A percentile compares a stretch with the other conserved stretches of the same genome.
Evolutionary conservation across 1,140 invertebrate species (phyloP).

Genomic region (Zaprionus kolodkinae): DNA sequence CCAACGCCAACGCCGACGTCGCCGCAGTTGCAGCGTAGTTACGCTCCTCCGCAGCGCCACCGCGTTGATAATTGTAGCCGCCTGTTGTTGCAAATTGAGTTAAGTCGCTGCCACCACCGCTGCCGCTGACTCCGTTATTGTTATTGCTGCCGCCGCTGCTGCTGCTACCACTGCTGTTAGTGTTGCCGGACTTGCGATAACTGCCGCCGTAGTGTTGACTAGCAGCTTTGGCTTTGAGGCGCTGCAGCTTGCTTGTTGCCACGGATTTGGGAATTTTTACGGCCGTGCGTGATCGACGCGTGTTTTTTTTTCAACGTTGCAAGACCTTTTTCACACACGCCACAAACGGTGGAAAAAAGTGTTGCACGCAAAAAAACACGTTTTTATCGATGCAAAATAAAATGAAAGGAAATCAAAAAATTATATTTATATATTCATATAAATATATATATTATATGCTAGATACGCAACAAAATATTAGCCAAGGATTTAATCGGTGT

Average conservation of each 20-base stretch:
- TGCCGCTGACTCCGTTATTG: slow-evolving; percentile 19
- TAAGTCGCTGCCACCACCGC: slow-evolving; percentile 42
- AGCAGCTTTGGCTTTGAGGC: slow-evolving; percentile 82
- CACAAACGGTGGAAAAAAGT: slow-evolving; percentile 54
- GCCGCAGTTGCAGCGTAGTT: slow-evolving; percentile 73
- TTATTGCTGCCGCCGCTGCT: slow-evolving; percentile 29
- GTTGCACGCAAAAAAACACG: slow-evolving; percentile 69
- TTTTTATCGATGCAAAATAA: slow-evolving; percentile 51
- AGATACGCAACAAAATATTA: slow-evolving; percentile 21
- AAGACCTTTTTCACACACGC: slow-evolving; percentile 58
- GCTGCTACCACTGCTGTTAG: slow-evolving; percentile 21
- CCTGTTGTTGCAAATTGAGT: slow-evolving; percentile 50
- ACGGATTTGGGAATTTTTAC: slow-evolving; percentile 80
- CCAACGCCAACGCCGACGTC: slow-evolving; percentile 67
- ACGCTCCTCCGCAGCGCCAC: slow-evolving; percentile 75
- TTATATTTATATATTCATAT: slow-evolving; percentile 21
- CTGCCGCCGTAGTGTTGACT: slow-evolving; percentile 72
- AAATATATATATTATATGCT: slow-evolving; percentile 5
- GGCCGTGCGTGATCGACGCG: slow-evolving; percentile 67
- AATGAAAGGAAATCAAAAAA: slow-evolving; percentile 62
- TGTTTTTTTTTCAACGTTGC: slow-evolving; percentile 57
- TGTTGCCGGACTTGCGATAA: slow-evolving; percentile 65
- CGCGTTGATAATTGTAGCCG: slow-evolving; percentile 71
- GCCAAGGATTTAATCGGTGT: not conserved
- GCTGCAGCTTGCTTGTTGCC: slow-evolving; percentile 78